Evolutionary conservation across 2,797 vertebrate genomes (phyloP).

Genomic region (Danio albolineatus): DNA sequence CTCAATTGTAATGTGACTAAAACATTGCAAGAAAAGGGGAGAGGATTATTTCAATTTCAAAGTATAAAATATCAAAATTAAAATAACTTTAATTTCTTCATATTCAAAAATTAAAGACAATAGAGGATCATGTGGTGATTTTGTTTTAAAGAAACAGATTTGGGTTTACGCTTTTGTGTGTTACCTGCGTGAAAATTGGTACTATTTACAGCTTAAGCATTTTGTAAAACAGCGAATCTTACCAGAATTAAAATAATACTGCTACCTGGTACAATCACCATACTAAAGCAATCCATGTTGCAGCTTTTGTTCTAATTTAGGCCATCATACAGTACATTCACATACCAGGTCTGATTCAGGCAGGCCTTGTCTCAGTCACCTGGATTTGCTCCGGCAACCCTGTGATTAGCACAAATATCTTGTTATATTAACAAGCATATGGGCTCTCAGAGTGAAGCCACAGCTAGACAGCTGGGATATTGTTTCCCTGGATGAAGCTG

Average conservation of each 20-base stretch:
- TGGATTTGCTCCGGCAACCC: slow-evolving; percentile 34
- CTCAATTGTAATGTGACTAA: too few relatives aligned
- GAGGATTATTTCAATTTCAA: too few relatives aligned
- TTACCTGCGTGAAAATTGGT: background rate
- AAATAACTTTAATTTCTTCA: too few relatives aligned
- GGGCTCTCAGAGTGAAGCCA: slow-evolving; percentile 52
- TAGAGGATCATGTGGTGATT: too few relatives aligned
- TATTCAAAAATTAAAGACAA: too few relatives aligned
- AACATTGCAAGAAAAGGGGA: too few relatives aligned
- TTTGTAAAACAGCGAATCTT: background rate
- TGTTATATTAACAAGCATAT: slow-evolving; percentile 60
- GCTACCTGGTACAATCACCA: background rate
- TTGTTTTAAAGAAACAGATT: too few relatives aligned
- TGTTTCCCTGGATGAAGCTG: slow-evolving; percentile 37
- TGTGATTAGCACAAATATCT: slow-evolving; percentile 46
- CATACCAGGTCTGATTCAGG: background rate
- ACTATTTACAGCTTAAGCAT: background rate
- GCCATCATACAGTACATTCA: background rate
- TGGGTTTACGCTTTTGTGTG: background rate
- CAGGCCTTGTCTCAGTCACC: slow-evolving; percentile 49
- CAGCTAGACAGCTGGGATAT: slow-evolving; percentile 38
- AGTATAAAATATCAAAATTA: too few relatives aligned
- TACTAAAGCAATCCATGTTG: background rate
- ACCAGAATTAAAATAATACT: background rate
- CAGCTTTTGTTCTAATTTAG: background rate